phyloP scores from a whole-genome alignment of 1,140 invertebrate genomes.

The Sitophilus oryzae region DNA sequence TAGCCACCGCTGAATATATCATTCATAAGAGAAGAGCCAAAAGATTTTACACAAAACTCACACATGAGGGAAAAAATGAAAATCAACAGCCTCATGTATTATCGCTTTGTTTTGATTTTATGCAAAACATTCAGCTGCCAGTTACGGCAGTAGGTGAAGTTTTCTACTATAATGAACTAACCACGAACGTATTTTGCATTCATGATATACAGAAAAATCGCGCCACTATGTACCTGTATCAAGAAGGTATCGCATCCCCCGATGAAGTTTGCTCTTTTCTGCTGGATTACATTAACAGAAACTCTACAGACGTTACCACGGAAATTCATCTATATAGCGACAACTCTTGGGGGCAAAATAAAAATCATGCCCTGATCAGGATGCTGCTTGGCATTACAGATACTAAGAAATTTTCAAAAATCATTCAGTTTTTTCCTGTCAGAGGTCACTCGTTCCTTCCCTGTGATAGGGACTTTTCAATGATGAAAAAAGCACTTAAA shows the following conservation, averaged over 20 bases:
- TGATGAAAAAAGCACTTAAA: no score
- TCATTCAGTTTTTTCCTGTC: no score
- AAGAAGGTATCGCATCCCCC: conserved; percentile 10
- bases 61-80: no score
- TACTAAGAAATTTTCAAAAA: conserved; percentile 11
- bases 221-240: conserved; percentile 5
- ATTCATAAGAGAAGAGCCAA: conserved; percentile 28
- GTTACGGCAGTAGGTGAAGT: no score
- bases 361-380: conserved; percentile 30
- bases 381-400: conserved; percentile 23
- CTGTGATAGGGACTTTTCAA: no score
- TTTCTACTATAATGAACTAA: no score
- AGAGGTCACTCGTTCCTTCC: no score
- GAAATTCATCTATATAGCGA: conserved; percentile 33
- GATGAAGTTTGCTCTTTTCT: conserved; percentile 21
- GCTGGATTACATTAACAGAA: conserved; percentile 4
- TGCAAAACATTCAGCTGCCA: no score
- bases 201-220: conserved; percentile 9
- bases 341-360: conserved; percentile 34
- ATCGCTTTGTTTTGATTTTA: no score
- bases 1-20: conserved; percentile 5
- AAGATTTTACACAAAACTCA: conserved; percentile 36
- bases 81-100: no score
- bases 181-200: conserved; percentile 8
- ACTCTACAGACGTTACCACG: no score